Evolutionary conservation across 2,113 vertebrate species (phyloP), one percentile per base, ranked within the genome.

Genomic region (Astatotilapia flaviijosephi): DNA sequence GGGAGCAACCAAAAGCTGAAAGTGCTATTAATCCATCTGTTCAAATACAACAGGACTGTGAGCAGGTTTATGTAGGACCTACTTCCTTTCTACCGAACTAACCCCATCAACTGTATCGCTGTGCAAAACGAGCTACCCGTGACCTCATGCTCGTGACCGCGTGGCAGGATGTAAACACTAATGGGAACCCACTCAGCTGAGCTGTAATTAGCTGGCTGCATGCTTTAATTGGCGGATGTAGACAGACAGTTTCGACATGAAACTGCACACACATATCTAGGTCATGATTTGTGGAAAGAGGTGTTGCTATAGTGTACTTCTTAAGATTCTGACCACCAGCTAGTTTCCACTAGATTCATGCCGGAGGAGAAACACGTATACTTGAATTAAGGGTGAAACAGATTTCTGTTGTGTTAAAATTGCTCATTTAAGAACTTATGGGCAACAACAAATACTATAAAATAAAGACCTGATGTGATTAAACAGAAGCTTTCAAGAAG

Each of bases 191-290:
- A 51, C 45, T 77, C 26, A 33, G 73, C 45, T n/a, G 45, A 9
- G 73, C 73, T 77, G 73, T 31, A 77, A 77, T 77, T 77, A 77
- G 45, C 26, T 49, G 6, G 26, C 42, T 77, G 42, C 45, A 31
- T 0, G 1, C 26, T 49, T 77, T 77, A 77, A 77, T 51, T 77
- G 70, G 42, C 10, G 1, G 45, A 77, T 77, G 45, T 13, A 77
- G 45, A 31, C 73, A 31, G 26, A 77, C 7, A 77, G 45, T 12
- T 49, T 15, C 6, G 6, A 49, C 73, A n/a, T 49, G 26, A 49
- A 77, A 31, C 26, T 31, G 73, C 70, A n/a, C 26, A 49, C 15
- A 49, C 10, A 12, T 31, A 31, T 28, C 15, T 49, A 19, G 9
- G 23, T 49, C 70, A 19, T 19, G 23, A 75, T 75, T 49, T 77